These are phyloP conservation scores for Acheta domesticus DNA, from an alignment of 2,888 invertebrate genomes.

Conservation along the genomic window DNA sequence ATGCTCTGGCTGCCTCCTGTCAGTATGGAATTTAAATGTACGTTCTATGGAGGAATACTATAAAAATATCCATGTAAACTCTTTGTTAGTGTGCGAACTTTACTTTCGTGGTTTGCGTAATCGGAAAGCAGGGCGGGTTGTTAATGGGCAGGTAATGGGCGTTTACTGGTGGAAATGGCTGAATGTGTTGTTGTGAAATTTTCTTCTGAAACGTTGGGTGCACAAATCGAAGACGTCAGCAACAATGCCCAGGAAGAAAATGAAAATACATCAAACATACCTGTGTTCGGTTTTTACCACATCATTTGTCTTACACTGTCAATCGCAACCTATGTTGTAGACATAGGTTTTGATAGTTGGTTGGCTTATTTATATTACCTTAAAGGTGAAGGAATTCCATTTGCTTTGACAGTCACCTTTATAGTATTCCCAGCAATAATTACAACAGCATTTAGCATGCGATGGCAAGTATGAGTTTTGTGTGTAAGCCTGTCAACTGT, in stretches of 20 bases:
- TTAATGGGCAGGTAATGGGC: background rate
- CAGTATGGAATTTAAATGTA: too few species aligned
- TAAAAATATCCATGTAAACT: too few species aligned
- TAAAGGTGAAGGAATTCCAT: constrained; percentile 48
- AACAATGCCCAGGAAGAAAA: constrained; percentile 30
- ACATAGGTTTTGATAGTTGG: constrained; percentile 48
- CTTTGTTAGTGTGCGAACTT: too few species aligned
- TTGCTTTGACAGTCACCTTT: constrained; percentile 53
- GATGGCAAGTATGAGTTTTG: constrained; percentile 49
- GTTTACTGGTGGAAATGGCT: constrained; percentile 44
- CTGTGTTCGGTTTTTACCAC: constrained; percentile 41
- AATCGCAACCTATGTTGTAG: constrained; percentile 49
- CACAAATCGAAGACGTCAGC: constrained; percentile 45
- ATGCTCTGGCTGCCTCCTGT: too few species aligned
- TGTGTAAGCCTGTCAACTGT: background rate
- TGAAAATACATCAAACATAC: constrained; percentile 24
- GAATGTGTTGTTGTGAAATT: constrained; percentile 50
- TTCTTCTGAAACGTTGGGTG: constrained; percentile 47
- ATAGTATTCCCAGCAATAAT: constrained; percentile 51
- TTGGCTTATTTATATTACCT: constrained; percentile 49
- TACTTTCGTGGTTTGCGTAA: too few species aligned
- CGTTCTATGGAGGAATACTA: too few species aligned
- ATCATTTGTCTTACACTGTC: constrained; percentile 49
- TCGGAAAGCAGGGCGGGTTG: constrained; percentile 4
- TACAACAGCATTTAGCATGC: constrained; percentile 52